A percentile compares a stretch with the other conserved stretches of the same genome.
Conservation (phyloP, 2,888 invertebrate genomes). For the Chouioia cunea region DNA sequence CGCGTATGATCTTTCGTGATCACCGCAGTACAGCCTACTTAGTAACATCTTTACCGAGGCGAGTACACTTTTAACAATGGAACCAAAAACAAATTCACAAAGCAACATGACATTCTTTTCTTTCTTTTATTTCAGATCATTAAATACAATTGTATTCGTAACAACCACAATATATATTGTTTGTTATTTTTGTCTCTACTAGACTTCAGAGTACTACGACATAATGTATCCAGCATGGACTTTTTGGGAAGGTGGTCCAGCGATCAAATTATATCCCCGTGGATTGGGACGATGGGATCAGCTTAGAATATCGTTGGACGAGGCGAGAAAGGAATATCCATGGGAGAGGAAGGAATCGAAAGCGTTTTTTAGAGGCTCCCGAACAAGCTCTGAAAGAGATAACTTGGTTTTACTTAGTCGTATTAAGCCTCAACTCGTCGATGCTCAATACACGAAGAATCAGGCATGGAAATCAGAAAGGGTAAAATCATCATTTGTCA, state of each 20-base stretch:
- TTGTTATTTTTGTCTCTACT: slow-evolving; percentile 43
- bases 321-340: slow-evolving; percentile 75
- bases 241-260: slow-evolving; percentile 98
- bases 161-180: not conserved
- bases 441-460: slow-evolving; percentile 97
- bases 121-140: no score
- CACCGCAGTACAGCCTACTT: no score
- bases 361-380: slow-evolving; percentile 93
- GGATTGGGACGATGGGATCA: slow-evolving; percentile 96
- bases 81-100: no score
- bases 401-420: slow-evolving; percentile 86
- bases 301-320: slow-evolving; percentile 79
- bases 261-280: slow-evolving; percentile 91
- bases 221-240: slow-evolving; percentile 98
- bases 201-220: slow-evolving; percentile 84
- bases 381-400: slow-evolving; percentile 93
- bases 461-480: slow-evolving; percentile 97
- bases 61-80: no score
- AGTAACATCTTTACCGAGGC: no score
- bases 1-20: no score
- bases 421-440: slow-evolving; percentile 80
- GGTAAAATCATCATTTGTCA: no score
- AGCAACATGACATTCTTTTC: no score
- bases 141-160: no score
- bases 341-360: slow-evolving; percentile 82